Evolutionary conservation across 1,140 invertebrate genomes (phyloP), one percentile per base, ranked within the genome.

Genomic region (Proctacanthus coquilletti): DNA sequence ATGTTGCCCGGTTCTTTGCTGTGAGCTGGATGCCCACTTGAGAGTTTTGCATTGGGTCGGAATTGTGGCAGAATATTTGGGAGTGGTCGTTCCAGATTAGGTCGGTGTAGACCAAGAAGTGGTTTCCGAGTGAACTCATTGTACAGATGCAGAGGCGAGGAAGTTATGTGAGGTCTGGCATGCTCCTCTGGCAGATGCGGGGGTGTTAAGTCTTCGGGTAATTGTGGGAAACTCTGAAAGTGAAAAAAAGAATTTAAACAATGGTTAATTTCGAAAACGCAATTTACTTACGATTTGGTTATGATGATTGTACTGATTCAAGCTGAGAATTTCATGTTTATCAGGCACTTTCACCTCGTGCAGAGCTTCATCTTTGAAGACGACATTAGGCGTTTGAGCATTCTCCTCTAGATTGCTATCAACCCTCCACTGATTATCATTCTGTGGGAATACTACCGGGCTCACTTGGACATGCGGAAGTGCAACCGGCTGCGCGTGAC

Each of bases 31-130:
- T 71, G 70, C 1, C 65, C 65, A 14, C 62, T 60, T 0, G 70
- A 72, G 3, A 69, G 57, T 45, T 73, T 72, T 1, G 70, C 68
- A 42, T 78, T 78, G 0, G 77, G 77, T 34, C 75, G 58, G 39
- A 80, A 80, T 46, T 79, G 76, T 0, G 77, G 77, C 21, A 79
- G 45, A 43, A 80, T 78, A 44, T 79, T 79, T 1, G 77, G 77
- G 31, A 79, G 44, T 41, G 68, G 68, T 0, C 46, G 29, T 15
- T 63, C 60, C 43, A n/a, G 51, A 39, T 18, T 57, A 5, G 65
- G 60, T 15, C 64, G 54, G 41, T 62, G 56, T 9, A 63, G 63
- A 11, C 56, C 54, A 1, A 47, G 52, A 0, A 55, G 40, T n/a
- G 56, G 36, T 6, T 66, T 62, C n/a, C 55, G 47, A 11, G 49